Evolutionary conservation across 1,140 invertebrate species (phyloP), one percentile per base, ranked within the genome.

Genomic region (Plodia interpunctella): DNA sequence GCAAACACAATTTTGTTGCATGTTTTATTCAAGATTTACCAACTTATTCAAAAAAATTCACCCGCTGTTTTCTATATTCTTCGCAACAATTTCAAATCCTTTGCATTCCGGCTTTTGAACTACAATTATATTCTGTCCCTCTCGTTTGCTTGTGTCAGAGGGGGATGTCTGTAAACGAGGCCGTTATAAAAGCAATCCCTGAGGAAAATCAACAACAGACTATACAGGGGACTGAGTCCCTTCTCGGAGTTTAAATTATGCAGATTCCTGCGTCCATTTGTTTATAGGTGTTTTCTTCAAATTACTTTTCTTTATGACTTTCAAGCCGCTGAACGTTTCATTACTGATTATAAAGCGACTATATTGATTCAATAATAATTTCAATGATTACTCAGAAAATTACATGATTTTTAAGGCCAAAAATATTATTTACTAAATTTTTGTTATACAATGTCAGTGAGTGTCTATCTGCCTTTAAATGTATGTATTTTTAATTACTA

Each of bases 171-270:
- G 55, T 59, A 64, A 55, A 11, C 32, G 32, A 53, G 55, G 65
- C 61, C 49, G 54, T 50, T 62, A 70, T 76, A 65, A 70, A 70
- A 73, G 62, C 73, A 71, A 25, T 71, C 67, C 70, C 70, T 66
- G 62, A 60, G 68, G 68, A 74, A 79, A 75, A 78, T 78, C 74
- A 78, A 80, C 78, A 79, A 73, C 65, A 64, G 69, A 52, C 67
- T 71, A 78, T 73, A 76, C 70, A 75, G 68, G 66, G 75, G 49
- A 49, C 35, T 54, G 62, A 50, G 20, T 77, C 80, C 71, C 75
- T 78, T 76, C 57, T 58, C 49, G 65, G 68, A 66, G 74, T 79
- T 5, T 35, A 79, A 79, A 82, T 82, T 82, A 79, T 84, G 70
- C 73, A 75, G 53, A 72, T 66, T 63, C 68, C 66, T 62, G 2